Evolutionary conservation across 1,140 invertebrate genomes (phyloP), one percentile per base, ranked within the genome.

Genomic region (Drosophila athabasca): DNA sequence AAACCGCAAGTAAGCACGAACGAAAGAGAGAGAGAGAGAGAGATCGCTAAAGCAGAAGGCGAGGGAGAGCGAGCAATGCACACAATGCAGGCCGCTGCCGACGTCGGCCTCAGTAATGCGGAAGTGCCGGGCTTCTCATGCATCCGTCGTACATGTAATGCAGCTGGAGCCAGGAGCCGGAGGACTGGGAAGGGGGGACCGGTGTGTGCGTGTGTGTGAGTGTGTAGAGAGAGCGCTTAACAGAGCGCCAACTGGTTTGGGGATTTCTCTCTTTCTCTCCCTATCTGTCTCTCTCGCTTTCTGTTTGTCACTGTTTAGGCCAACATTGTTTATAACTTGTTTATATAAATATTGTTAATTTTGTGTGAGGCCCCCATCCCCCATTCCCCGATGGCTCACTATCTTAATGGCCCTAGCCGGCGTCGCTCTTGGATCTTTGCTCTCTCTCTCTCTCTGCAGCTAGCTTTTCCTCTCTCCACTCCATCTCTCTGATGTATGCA

Each of bases 271-370:
- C 39, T 52, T 3, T 58, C 11, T 61, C 41, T 53, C 35, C 9
- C 13, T n/a, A n/a, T 22, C 41, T 35, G 48, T 65, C 46, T 68
- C 50, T 52, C 53, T 70, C 26, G 49, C 70, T 79, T 69, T 85
- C 60, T 88, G 83, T 87, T 87, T 87, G 82, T 87, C 82, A 83
- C 83, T 87, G 83, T 88, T 87, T 88, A 79, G 83, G 74, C 83
- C 79, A 87, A 87, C 79, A 88, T 88, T 89, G 83, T 88, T 88
- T 88, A 89, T 88, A 88, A 88, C 83, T 89, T 88, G 83, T 88
- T 88, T 88, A 88, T 88, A 88, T 83, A 88, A 88, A 87, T 87
- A 87, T 87, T 87, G 79, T 87, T 87, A 87, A 87, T 88, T 83
- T 76, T 41, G 24, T 71, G 72, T 53, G 79, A 84, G 80, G 52